A percentile compares a stretch with the other conserved stretches of the same genome.
These are phyloP conservation scores for Pogoniulus pusillus DNA, from an alignment of 2,797 vertebrate species.

Conservation along the genomic window DNA sequence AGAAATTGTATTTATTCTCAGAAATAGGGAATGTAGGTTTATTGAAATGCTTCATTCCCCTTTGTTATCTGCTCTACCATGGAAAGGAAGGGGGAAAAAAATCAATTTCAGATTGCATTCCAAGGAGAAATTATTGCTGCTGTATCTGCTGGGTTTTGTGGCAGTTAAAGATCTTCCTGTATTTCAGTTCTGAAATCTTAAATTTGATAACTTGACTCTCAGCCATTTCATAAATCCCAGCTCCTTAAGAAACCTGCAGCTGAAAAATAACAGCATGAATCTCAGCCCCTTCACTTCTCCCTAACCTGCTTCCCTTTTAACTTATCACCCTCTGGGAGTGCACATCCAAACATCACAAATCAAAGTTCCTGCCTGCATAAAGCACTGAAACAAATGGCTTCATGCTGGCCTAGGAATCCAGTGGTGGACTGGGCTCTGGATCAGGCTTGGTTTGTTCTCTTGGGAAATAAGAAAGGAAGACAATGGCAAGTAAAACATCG, in stretches of 20 bases:
- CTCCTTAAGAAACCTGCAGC: neutral
- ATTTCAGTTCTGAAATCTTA: constrained; percentile 39
- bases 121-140: constrained; percentile 41
- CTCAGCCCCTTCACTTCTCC: neutral
- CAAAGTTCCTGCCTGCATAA: constrained; percentile 1
- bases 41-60: constrained; percentile 45
- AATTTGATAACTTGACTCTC: constrained; percentile 28
- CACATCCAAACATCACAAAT: neutral
- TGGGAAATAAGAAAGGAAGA: constrained; percentile 43
- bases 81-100: constrained; percentile 48
- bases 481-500: constrained; percentile 43
- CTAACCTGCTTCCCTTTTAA: neutral
- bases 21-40: constrained; percentile 17
- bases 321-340: neutral
- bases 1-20: constrained; percentile 34
- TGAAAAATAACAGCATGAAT: neutral
- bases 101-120: constrained; percentile 59
- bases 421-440: neutral
- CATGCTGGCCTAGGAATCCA: neutral
- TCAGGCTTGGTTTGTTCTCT: constrained; percentile 19
- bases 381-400: neutral
- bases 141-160: constrained; percentile 32
- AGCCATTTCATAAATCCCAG: neutral
- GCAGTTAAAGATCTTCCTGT: neutral
- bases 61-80: constrained; percentile 54